These are phyloP conservation scores for Physeter macrocephalus DNA, from an alignment of 2,113 vertebrate species.

Conservation along the genomic window DNA sequence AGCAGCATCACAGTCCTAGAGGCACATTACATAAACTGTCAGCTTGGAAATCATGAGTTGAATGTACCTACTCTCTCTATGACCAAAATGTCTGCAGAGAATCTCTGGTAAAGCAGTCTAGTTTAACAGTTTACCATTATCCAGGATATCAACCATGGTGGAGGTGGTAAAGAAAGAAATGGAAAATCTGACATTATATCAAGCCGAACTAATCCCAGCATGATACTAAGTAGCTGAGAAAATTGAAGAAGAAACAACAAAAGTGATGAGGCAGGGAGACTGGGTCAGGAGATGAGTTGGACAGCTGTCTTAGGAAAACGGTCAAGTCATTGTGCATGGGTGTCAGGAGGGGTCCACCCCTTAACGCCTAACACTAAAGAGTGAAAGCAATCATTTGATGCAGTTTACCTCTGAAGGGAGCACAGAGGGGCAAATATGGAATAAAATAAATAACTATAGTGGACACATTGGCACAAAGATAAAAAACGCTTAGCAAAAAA, in stretches of 20 bases:
- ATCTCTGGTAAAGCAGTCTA: not conserved
- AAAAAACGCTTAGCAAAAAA: not conserved
- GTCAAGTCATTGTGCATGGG: fast-evolving
- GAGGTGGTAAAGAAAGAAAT: not conserved
- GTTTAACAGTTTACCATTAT: not conserved
- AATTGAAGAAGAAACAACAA: not conserved
- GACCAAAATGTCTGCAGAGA: not conserved
- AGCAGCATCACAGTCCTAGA: not conserved
- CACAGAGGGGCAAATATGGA: not conserved
- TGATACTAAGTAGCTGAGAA: not conserved
- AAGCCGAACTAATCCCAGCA: not conserved
- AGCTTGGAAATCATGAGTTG: not conserved
- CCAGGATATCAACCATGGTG: not conserved
- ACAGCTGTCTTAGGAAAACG: not conserved
- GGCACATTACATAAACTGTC: not conserved
- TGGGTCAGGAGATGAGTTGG: too few species aligned
- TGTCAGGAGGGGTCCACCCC: not conserved
- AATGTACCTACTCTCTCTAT: not conserved
- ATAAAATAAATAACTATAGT: not conserved
- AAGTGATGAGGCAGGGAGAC: not conserved
- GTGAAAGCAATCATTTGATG: not conserved
- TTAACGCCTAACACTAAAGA: not conserved
- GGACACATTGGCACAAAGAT: not conserved
- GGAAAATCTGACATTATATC: not conserved
- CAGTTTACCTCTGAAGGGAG: not conserved